Base-by-base conservation (phyloP, 2,888 invertebrate species). In the Crossocerus cetratus region DNA sequence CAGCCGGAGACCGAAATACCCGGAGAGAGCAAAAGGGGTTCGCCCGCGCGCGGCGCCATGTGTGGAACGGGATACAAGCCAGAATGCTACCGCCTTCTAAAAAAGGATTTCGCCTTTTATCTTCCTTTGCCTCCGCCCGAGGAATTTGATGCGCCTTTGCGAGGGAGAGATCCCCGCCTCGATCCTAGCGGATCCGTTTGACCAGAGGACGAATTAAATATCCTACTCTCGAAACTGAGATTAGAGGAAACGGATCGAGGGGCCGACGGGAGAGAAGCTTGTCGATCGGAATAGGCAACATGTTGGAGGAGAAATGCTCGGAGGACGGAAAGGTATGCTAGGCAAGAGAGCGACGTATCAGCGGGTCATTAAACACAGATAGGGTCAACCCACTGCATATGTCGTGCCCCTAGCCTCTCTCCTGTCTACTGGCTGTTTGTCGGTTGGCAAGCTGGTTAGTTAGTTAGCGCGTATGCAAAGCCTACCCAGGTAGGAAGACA, bases 1-100 rank as follows among this genome's bases (percentile, higher is more conserved):
- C 88, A 88, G 88, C 86, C 88, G 88, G 88, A 84, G 83, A 87
- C 83, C 87, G 87, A 85, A 82, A 83, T 79, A 81, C 78, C 67
- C 71, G 32, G 32, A 32, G 32, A 32, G 32, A 32, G 80, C 81
- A 77, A 79, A 82, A 79, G 82, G 82, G 82, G 76, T 82, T 79
- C 73, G 73, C 49, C 14, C 32, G 32, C 32, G 49, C 16, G 49
- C 67, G 74, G 80, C 85, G 80, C 84, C 87, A 87, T 87, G 86
- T 87, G 87, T 86, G 85, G 78, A 86, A 85, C 87, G 84, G 80
- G 80, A 79, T 83, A 70, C 76, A 67, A 80, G 75, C 76, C 67
- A 75, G 76, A 76, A 64, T 64, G 77, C 73, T 64, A 32, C 32
- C 32, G 68, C 60, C 70, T 71, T 72, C 74, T 72, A 60, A 70